Evolutionary conservation across 2,113 vertebrate genomes (phyloP).

Genomic region (Orthonyx spaldingii): DNA sequence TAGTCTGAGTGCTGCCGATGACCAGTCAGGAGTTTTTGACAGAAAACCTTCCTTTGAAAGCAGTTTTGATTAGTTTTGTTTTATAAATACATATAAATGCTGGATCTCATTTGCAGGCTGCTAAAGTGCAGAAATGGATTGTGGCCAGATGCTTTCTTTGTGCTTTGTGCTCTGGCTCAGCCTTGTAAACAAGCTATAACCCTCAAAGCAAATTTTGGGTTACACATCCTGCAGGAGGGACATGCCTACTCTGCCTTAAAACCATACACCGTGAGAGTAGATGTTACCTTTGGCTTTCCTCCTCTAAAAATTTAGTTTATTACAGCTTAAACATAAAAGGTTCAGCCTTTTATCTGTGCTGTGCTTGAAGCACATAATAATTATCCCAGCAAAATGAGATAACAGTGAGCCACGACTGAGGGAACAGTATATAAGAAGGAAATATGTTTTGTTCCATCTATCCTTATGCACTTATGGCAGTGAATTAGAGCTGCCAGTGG

Average conservation of each 20-base stretch:
- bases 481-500: background rate
- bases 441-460: background rate
- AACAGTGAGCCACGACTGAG: background rate
- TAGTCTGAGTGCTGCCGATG: background rate
- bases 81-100: background rate
- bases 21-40: background rate
- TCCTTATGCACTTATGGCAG: background rate
- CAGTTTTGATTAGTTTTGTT: background rate
- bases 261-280: accelerated
- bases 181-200: background rate
- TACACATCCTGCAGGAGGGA: background rate
- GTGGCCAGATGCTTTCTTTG: background rate
- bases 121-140: background rate
- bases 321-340: background rate
- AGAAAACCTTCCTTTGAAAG: background rate
- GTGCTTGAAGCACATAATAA: background rate
- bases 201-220: background rate
- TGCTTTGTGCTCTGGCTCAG: background rate
- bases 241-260: background rate
- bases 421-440: background rate
- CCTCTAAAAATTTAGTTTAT: background rate
- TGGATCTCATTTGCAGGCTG: background rate
- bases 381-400: background rate
- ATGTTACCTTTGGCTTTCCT: background rate
- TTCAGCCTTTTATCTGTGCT: background rate